Evolutionary conservation across 2,797 vertebrate species (phyloP), one percentile per base, ranked within the genome.

Genomic region (Ctenochaetus hawaiiensis): DNA sequence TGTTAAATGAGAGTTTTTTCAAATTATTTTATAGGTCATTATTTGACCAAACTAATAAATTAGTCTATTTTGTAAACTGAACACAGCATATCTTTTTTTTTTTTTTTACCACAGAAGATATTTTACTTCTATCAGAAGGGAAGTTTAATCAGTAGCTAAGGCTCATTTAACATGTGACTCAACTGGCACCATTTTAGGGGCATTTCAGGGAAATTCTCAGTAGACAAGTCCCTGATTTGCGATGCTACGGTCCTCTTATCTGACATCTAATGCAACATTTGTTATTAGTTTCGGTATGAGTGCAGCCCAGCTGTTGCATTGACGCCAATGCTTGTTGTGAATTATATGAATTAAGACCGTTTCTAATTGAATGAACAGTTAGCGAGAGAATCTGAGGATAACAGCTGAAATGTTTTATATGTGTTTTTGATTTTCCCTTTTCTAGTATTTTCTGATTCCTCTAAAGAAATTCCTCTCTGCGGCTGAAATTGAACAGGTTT

Each of bases 391-490:
- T 53, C 30, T 43, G 20, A 44, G 26, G 14, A 4, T 7, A 59
- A 39, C 5, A 9, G 8, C 10, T 57, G 8, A 12, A 30, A 51
- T 16, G 23, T 60, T 71, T 78, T 17, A 61, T 41, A 51, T 23
- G 2, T 2, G 0, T 62, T 70, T 23, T 60, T 6, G 1, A 18
- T 67, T 43, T 0, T 60, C 48, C 67, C 82, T 64, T 54, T 74
- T 82, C 2, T 89, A 99, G 97, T 96, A 96, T 92, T 99, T 99
- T 77, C 95, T 98, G 94, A 94, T 93, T 72, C 97, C 97, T 6
- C 78, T 99, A 76, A 98, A 94, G 92, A 96, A 94, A 57, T 97
- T 98, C 85, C 91, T 97, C 85, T 96, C 96, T 1, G 69, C 91
- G 1, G 76, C 93, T 60, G 97, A 99, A 68, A 96, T 98, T 61